phyloP scores from a whole-genome alignment of 2,797 vertebrate genomes.

The Martes flavigula region DNA sequence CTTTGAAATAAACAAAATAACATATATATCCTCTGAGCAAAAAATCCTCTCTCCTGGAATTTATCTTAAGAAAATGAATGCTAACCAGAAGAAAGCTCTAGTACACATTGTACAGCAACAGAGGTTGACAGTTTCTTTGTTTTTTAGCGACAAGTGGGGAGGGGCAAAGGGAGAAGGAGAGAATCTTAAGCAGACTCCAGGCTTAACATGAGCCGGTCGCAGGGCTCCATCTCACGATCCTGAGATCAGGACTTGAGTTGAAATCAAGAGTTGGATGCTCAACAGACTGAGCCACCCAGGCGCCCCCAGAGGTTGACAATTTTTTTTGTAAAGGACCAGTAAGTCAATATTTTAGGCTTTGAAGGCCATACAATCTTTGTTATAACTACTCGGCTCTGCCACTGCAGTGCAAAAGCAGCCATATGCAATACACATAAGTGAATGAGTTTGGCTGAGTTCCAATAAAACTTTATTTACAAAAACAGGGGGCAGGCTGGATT shows the following conservation, averaged over 20 bases:
- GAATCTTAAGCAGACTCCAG: background rate
- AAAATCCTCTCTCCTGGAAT: background rate
- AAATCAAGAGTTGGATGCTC: background rate
- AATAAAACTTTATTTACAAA: background rate
- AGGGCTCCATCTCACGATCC: background rate
- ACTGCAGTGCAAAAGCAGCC: background rate
- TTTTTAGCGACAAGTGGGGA: background rate
- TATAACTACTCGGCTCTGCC: background rate
- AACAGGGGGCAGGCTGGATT: background rate
- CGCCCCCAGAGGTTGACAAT: background rate
- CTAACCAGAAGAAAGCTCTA: background rate
- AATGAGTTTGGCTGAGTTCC: background rate
- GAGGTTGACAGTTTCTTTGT: background rate
- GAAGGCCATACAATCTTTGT: background rate
- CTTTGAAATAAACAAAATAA: background rate
- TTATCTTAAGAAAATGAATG: background rate
- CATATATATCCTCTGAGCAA: background rate
- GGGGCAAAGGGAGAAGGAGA: background rate
- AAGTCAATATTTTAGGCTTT: background rate
- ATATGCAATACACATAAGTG: background rate
- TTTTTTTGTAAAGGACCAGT: background rate
- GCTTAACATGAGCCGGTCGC: fast-evolving
- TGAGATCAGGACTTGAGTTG: background rate
- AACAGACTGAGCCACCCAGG: background rate
- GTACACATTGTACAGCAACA: background rate